A percentile compares a stretch with the other conserved stretches of the same genome.
These are phyloP conservation scores for Armadillidium nasatum DNA, from an alignment of 1,140 invertebrate species.

Conservation along the genomic window DNA sequence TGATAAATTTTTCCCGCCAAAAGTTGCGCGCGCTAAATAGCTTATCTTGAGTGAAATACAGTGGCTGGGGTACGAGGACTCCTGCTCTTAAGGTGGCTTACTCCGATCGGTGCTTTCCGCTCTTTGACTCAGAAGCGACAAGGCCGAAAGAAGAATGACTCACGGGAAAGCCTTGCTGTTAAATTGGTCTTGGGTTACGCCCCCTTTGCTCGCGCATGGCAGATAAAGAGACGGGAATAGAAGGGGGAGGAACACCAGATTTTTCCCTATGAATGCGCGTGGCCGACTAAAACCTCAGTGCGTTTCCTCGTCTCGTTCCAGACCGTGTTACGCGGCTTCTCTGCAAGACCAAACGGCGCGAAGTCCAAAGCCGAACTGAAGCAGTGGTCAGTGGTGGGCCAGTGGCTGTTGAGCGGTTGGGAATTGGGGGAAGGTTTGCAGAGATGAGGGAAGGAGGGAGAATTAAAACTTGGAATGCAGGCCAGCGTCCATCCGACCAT, in stretches of 20 bases:
- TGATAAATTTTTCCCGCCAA: background rate
- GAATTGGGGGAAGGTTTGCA: background rate
- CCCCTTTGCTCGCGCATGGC: background rate
- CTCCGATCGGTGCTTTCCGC: background rate
- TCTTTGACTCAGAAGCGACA: background rate
- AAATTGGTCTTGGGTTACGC: background rate
- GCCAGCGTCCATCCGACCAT: slow-evolving; percentile 1
- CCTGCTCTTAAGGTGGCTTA: background rate
- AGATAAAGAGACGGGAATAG: background rate
- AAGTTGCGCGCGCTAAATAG: background rate
- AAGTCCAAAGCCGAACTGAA: slow-evolving; percentile 1
- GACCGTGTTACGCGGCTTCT: background rate
- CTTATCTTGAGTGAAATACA: background rate
- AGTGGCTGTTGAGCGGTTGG: slow-evolving; percentile 1
- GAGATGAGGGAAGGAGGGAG: background rate
- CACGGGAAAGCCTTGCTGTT: background rate
- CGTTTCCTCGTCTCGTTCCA: background rate
- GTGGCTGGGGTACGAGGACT: background rate
- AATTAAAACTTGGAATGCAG: background rate
- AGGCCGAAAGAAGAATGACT: background rate
- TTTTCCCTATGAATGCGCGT: slow-evolving; percentile 3
- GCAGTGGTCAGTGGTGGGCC: background rate
- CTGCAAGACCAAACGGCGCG: background rate
- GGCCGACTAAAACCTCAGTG: background rate
- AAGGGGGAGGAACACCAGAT: background rate